Conservation (phyloP, 2,888 invertebrate genomes). For the Stenotaenia linearis region DNA sequence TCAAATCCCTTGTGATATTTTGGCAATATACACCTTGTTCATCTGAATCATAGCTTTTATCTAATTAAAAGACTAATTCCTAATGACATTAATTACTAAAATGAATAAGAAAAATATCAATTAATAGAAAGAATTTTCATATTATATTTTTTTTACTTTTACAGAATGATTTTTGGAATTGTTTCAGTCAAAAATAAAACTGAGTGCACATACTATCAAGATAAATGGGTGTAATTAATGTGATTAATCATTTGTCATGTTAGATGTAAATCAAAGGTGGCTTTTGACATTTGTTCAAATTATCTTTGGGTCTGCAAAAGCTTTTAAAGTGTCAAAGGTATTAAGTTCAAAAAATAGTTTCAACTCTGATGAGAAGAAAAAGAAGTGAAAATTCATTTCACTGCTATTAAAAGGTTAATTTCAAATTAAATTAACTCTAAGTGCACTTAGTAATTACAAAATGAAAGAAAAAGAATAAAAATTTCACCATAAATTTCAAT, state of each 20-base stretch:
- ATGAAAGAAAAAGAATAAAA: not conserved
- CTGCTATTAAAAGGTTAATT: no score
- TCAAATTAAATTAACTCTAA: not conserved
- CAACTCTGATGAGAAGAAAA: not conserved
- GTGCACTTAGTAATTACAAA: not conserved
- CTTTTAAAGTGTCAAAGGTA: constrained; percentile 14
- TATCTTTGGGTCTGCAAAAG: not conserved
- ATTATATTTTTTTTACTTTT: not conserved
- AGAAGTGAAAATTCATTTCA: not conserved
- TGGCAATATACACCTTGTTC: no score
- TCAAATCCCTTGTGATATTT: no score
- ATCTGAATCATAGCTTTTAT: no score
- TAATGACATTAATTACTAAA: no score
- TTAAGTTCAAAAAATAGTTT: not conserved
- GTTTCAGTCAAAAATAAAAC: not conserved
- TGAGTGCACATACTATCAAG: not conserved
- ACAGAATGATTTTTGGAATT: not conserved
- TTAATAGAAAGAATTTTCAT: no score
- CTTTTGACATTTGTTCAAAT: constrained; percentile 16
- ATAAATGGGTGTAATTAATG: constrained; percentile 14
- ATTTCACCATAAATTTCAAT: not conserved
- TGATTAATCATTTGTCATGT: constrained; percentile 17
- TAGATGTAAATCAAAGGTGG: constrained; percentile 12
- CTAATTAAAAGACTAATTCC: no score
- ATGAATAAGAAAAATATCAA: no score